These are phyloP conservation scores for Paedocypris micromegethes DNA, from an alignment of 2,797 vertebrate genomes.

Conservation along the genomic window DNA sequence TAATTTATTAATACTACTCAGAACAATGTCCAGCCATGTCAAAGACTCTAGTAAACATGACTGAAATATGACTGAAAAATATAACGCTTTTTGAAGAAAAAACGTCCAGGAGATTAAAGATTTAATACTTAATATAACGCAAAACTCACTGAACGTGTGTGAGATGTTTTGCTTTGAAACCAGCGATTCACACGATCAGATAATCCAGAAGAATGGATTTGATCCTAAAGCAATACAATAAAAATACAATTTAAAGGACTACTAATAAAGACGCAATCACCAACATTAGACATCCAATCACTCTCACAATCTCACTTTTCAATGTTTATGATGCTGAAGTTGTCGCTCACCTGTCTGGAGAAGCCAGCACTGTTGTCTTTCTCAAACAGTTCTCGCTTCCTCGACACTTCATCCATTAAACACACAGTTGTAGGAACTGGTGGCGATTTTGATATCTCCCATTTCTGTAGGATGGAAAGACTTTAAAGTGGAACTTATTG, in stretches of 20 bases:
- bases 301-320: neutral
- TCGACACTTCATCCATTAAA: conserved; percentile 77
- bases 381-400: conserved; percentile 87
- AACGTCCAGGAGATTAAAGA: neutral
- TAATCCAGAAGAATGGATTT: conserved; percentile 69
- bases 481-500: no score
- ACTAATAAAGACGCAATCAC: no score
- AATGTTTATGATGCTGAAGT: neutral
- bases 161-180: conserved; percentile 69
- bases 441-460: conserved; percentile 63
- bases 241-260: no score
- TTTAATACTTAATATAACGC: neutral
- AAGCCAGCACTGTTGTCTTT: conserved; percentile 55
- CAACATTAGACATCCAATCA: no score
- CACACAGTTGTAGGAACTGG: conserved; percentile 66
- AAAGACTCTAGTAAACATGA: no score
- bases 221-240: conserved; percentile 61
- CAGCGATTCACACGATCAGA: conserved; percentile 80
- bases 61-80: neutral
- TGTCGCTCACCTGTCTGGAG: conserved; percentile 67
- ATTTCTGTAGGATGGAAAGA: conserved; percentile 65
- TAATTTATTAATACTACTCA: no score
- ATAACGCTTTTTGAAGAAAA: no score
- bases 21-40: neutral
- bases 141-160: conserved; percentile 54